Evolutionary conservation across 1,140 invertebrate genomes (phyloP), one percentile per base, ranked within the genome.

Genomic region (Lasioglossum albipes): DNA sequence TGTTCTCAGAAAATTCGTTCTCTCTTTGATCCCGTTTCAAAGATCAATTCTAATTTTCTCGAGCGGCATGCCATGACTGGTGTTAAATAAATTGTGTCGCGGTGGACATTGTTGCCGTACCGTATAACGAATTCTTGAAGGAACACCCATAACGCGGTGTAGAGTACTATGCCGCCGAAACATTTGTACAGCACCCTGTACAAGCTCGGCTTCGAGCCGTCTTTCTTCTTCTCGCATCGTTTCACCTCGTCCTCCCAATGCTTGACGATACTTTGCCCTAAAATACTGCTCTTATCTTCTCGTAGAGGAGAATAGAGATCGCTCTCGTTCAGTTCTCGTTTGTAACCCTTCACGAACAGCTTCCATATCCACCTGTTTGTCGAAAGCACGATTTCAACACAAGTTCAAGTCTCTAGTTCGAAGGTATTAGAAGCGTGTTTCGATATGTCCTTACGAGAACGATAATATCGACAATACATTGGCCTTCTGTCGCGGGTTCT

Each of bases 271-370:
- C 91, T 89, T 84, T 95, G 93, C 22, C 95, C 95, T 86, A 95
- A 85, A 12, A 85, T 79, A 84, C 93, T 91, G 7, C 95, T 95
- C 52, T 89, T 91, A 84, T 96, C 95, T 86, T 95, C 95, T 81
- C 93, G 91, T 20, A 96, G 89, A n/a, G 95, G 94, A 71, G 93
- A 91, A 91, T 94, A 95, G 3, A 96, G 89, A 91, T 96, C 95
- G 27, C 93, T 85, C 77, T 95, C 92, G 79, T 95, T 93, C 69
- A 96, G 90, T 88, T 96, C 95, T 75, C 93, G 94, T 82, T 94
- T 94, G 75, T 94, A 92, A 10, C 95, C 95, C 75, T 90, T 88
- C 84, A 90, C 90, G 89, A 95, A 95, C 66, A 94, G 93, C 36
- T 93, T 91, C 9, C 94, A 85, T 0, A 94, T 94, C 94, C 95